phyloP scores from a whole-genome alignment of 2,888 invertebrate species.

The Rhagonycha fulva region DNA sequence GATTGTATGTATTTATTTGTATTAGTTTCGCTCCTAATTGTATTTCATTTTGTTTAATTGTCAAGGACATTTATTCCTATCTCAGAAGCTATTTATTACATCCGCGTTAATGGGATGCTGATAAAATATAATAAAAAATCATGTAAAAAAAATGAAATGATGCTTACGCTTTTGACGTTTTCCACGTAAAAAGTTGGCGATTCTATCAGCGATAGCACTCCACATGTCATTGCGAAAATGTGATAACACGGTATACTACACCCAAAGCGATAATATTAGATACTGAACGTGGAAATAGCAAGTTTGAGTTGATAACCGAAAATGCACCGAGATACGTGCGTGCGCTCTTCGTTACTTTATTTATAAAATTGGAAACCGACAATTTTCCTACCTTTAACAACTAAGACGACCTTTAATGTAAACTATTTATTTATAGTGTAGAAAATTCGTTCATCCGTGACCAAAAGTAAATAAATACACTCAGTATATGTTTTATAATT shows the following conservation, averaged over 20 bases:
- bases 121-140: background rate
- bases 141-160: background rate
- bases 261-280: slow-evolving; percentile 35
- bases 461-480: background rate
- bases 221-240: slow-evolving; percentile 47
- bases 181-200: slow-evolving; percentile 40
- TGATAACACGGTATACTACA: slow-evolving; percentile 30
- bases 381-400: slow-evolving; percentile 5
- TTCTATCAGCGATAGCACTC: slow-evolving; percentile 43
- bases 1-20: background rate
- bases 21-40: background rate
- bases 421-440: background rate
- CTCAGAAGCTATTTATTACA: background rate
- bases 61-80: background rate
- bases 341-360: slow-evolving; percentile 18
- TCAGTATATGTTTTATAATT: background rate
- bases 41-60: background rate
- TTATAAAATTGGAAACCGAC: background rate
- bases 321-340: slow-evolving; percentile 29
- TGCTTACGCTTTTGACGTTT: slow-evolving; percentile 42
- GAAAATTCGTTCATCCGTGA: background rate
- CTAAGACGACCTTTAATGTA: background rate
- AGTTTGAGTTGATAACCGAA: slow-evolving; percentile 32
- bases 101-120: background rate
- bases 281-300: slow-evolving; percentile 32